Conservation (phyloP, 2,113 vertebrate genomes). For the Phyllopteryx taeniolatus region DNA sequence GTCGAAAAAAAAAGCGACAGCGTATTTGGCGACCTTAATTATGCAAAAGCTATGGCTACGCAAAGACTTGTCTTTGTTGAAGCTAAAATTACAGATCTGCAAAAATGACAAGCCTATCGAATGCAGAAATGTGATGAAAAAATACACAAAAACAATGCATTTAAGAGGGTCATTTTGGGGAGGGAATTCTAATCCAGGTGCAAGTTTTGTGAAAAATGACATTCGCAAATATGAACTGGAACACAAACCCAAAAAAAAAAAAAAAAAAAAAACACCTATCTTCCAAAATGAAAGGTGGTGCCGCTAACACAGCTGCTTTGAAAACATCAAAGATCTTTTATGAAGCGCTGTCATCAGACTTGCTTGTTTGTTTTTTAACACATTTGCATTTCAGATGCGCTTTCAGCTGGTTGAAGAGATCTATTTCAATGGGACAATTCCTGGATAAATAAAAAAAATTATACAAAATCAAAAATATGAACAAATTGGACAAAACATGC, state of each 20-base stretch:
- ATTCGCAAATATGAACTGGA: neutral
- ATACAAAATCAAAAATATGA: neutral
- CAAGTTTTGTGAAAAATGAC: neutral
- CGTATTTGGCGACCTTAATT: conserved; percentile 44
- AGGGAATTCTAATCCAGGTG: neutral
- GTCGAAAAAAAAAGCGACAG: conserved; percentile 17
- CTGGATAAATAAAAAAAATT: no score
- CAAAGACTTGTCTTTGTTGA: conserved; percentile 56
- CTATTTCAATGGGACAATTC: no score
- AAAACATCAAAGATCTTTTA: neutral
- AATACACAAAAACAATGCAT: neutral
- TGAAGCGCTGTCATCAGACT: neutral
- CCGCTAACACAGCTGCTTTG: neutral
- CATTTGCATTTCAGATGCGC: neutral
- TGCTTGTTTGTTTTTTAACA: neutral
- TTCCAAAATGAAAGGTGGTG: neutral
- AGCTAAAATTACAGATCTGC: conserved; percentile 37
- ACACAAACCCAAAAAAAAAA: neutral
- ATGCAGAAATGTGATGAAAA: neutral
- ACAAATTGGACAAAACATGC: neutral
- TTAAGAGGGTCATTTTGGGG: neutral
- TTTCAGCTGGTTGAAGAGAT: neutral
- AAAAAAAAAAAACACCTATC: neutral
- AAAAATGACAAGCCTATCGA: conserved; percentile 18
- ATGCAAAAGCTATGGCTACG: conserved; percentile 46